These are phyloP conservation scores for Dione juno DNA, from an alignment of 2,888 invertebrate genomes.

Conservation along the genomic window DNA sequence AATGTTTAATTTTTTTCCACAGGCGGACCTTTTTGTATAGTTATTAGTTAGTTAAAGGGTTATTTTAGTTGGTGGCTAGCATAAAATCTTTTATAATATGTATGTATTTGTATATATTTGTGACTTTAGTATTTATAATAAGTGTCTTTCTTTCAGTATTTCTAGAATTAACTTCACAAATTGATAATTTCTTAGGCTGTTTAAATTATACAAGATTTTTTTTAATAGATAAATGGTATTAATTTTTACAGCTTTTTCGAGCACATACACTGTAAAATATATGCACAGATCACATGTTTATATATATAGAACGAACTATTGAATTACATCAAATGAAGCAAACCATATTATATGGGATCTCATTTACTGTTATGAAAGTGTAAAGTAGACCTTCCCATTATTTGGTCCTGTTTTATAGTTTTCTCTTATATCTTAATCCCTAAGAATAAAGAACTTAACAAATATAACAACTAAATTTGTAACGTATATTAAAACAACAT, in stretches of 20 bases:
- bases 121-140: background rate
- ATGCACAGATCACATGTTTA: constrained; percentile 17
- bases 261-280: constrained; percentile 50
- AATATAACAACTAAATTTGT: background rate
- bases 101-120: background rate
- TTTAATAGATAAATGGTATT: background rate
- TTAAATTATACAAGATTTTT: background rate
- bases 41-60: constrained; percentile 6
- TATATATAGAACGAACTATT: background rate
- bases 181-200: background rate
- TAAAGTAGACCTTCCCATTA: background rate
- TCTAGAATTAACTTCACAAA: constrained; percentile 1
- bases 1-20: background rate
- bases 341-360: background rate
- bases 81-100: background rate
- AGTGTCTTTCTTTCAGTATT: constrained; percentile 12
- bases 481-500: background rate
- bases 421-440: background rate
- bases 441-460: background rate
- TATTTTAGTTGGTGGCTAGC: background rate
- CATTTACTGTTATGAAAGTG: background rate
- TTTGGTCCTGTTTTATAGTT: background rate
- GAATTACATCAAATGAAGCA: background rate
- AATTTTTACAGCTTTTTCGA: constrained; percentile 3
- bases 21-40: constrained; percentile 10